Percentiles rank a stretch among this genome's conserved stretches.
phyloP scores from a whole-genome alignment of 2,888 invertebrate genomes.

The Pinctada fucata region DNA sequence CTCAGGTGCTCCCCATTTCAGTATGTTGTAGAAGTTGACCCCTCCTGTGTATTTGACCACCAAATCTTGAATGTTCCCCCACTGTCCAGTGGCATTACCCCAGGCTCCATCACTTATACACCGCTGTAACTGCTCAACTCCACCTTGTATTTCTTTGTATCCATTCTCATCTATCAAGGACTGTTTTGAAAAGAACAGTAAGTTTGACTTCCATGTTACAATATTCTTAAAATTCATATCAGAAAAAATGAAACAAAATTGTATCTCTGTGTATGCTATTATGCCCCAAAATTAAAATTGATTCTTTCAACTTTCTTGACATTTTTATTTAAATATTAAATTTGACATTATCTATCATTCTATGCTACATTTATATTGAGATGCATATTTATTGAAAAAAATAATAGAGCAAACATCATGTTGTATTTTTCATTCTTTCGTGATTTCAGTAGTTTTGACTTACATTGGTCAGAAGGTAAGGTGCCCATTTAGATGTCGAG shows the following conservation, averaged over 20 bases:
- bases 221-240: background rate
- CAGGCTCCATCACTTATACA: slow-evolving; percentile 82
- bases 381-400: too few species aligned
- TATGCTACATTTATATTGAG: too few species aligned
- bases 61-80: slow-evolving; percentile 82
- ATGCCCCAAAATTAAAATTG: too few species aligned
- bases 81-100: slow-evolving; percentile 82
- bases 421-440: too few species aligned
- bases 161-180: slow-evolving; percentile 84
- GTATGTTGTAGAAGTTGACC: slow-evolving; percentile 90
- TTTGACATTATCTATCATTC: too few species aligned
- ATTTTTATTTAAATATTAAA: too few species aligned
- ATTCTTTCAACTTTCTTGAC: too few species aligned
- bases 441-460: slow-evolving; percentile 48
- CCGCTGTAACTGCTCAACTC: slow-evolving; percentile 80
- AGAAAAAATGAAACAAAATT: background rate
- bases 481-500: slow-evolving; percentile 89
- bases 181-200: slow-evolving; percentile 50
- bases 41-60: slow-evolving; percentile 80
- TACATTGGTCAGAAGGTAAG: slow-evolving; percentile 85
- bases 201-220: background rate
- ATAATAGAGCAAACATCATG: too few species aligned
- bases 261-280: background rate
- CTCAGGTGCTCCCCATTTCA: slow-evolving; percentile 74
- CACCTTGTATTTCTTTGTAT: slow-evolving; percentile 80